These are phyloP conservation scores for Stegastes partitus DNA, from an alignment of 2,113 vertebrate species.

Conservation along the genomic window DNA sequence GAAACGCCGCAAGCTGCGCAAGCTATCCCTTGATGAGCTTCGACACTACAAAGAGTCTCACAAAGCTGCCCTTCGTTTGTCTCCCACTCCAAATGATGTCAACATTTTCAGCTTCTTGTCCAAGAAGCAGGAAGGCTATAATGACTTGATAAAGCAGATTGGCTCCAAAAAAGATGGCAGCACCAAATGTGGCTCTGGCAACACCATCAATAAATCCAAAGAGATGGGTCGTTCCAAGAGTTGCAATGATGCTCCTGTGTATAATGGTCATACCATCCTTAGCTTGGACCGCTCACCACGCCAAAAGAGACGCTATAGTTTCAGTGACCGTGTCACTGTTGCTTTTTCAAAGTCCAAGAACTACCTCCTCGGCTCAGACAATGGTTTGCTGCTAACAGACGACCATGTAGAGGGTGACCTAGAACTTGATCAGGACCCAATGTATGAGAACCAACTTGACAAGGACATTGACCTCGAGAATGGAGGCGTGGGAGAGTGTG, in stretches of 20 bases:
- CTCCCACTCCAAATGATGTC: slow-evolving; percentile 87
- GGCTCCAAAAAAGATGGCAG: slow-evolving; percentile 84
- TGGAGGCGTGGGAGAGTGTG: slow-evolving; percentile 42
- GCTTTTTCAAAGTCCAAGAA: slow-evolving; percentile 91
- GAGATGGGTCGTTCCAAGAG: slow-evolving; percentile 78
- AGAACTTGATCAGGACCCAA: slow-evolving; percentile 77
- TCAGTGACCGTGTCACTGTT: slow-evolving; percentile 89
- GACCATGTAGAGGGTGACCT: slow-evolving; percentile 73
- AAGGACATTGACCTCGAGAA: slow-evolving; percentile 89
- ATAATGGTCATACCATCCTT: slow-evolving; percentile 80
- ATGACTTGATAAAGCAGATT: slow-evolving; percentile 96
- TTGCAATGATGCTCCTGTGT: slow-evolving; percentile 71
- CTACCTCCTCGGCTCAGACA: slow-evolving; percentile 89
- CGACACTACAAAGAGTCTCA: slow-evolving; percentile 82
- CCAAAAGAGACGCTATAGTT: slow-evolving; percentile 84
- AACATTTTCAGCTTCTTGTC: slow-evolving; percentile 97
- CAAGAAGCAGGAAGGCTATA: slow-evolving; percentile 96
- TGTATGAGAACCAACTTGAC: slow-evolving; percentile 92
- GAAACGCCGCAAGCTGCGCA: slow-evolving; percentile 93
- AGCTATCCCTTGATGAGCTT: slow-evolving; percentile 91
- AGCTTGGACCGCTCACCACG: slow-evolving; percentile 83
- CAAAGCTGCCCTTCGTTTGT: slow-evolving; percentile 84
- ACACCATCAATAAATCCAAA: slow-evolving; percentile 49
- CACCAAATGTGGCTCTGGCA: slow-evolving; percentile 65
- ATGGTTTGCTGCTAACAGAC: slow-evolving; percentile 84